Base-by-base conservation (phyloP, 2,888 invertebrate species). In the Zootermopsis nevadensis region DNA sequence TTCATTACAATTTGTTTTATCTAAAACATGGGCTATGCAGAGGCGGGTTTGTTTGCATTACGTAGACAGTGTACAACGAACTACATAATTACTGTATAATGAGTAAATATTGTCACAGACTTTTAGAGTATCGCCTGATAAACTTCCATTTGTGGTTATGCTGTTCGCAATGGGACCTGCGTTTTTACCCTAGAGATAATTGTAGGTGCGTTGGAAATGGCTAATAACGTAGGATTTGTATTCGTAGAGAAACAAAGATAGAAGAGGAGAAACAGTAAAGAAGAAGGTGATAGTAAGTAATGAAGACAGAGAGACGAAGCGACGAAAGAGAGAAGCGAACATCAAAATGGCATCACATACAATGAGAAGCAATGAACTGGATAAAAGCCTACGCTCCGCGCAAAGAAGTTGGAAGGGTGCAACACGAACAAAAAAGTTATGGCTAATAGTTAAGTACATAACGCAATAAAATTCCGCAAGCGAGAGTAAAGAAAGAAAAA, bases 381-480 rank as follows among this genome's bases (percentile, higher is more conserved):
- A 83, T 84, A 84, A 84, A 81, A 84, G 84, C 82, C 76, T 76
- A 80, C 27, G 82, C 76, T 27, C 27, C 72, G 42, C 30, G 76
- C 66, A 76, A 82, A 66, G 66, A 60, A 48, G 15, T 27, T 74
- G 53, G 35, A 42, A 31, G 72, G 72, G 72, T 27, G 69, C 22
- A 53, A 35, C 27, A 76, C 48, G 53, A 79, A 80, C 48, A 83
- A 82, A 82, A 83, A 85, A 83, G 85, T 85, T 83, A 83, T 83
- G 85, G 85, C 85, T 83, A 85, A 85, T 85, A 85, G 85, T 85
- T 85, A 85, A 85, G 85, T 85, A 85, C 85, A 85, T 83, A 85
- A 83, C 80, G 82, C 85, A 85, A 85, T 85, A 85, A 85, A 85
- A 85, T 82, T 85, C 81, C 77, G 83, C 83, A 81, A 82, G 83